Conservation (phyloP, 35 echinoderm and acorn worm genomes). For the Diadema setosum region DNA sequence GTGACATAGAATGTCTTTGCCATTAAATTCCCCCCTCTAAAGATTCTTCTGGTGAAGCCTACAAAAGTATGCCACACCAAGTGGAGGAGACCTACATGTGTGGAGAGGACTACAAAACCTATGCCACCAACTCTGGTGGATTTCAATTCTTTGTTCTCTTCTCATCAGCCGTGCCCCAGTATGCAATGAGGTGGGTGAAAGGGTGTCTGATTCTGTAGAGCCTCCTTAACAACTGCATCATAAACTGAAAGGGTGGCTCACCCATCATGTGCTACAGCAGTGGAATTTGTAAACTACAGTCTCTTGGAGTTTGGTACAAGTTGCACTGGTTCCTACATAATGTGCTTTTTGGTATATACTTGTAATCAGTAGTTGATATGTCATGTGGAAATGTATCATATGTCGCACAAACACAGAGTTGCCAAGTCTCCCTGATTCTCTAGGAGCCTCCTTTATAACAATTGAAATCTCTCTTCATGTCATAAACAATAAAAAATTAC, state of each 20-base stretch:
- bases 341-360: background rate
- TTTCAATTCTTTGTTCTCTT: constrained; percentile 81
- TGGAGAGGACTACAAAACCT: constrained; percentile 85
- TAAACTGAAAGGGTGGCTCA: background rate
- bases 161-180: constrained; percentile 79
- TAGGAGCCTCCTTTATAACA: too few relatives aligned
- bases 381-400: too few relatives aligned
- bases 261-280: background rate
- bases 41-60: constrained; percentile 56
- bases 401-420: too few relatives aligned
- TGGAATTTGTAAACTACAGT: background rate
- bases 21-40: too few relatives aligned
- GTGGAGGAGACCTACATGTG: constrained; percentile 90
- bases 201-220: background rate
- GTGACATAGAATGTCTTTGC: too few relatives aligned
- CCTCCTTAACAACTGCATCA: background rate
- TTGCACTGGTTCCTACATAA: too few relatives aligned
- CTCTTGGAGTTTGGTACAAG: background rate
- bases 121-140: constrained; percentile 49
- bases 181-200: constrained; percentile 78
- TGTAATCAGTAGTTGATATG: too few relatives aligned
- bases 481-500: too few relatives aligned
- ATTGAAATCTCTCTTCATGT: too few relatives aligned
- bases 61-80: constrained; percentile 27
- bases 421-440: too few relatives aligned